Conservation (phyloP, 2,888 invertebrate species). For the Plebejus anna region DNA sequence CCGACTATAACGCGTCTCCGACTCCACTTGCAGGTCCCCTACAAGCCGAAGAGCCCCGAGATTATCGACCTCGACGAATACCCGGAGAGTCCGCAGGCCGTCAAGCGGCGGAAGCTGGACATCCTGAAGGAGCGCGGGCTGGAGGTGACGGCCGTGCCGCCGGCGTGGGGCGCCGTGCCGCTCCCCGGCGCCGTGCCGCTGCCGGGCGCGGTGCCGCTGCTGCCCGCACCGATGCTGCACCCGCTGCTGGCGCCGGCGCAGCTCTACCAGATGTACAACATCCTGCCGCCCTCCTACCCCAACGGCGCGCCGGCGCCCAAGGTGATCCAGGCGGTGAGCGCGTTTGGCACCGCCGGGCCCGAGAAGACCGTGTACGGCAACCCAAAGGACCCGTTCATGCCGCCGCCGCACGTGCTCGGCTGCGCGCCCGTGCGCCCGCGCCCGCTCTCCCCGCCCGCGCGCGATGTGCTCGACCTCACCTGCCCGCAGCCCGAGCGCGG, state of each 20-base stretch:
- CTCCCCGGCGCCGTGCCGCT: constrained; percentile 43
- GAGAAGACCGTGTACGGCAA: constrained; percentile 86
- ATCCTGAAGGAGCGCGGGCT: constrained; percentile 87
- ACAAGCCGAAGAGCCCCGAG: constrained; percentile 82
- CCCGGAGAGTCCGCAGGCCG: constrained; percentile 66
- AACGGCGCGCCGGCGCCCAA: constrained; percentile 68
- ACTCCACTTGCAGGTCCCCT: constrained; percentile 68
- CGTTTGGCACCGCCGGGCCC: constrained; percentile 78
- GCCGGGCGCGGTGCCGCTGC: constrained; percentile 43
- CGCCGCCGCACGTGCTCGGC: constrained; percentile 73
- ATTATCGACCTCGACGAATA: constrained; percentile 82
- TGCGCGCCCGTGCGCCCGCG: constrained; percentile 61
- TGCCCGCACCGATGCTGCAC: constrained; percentile 65
- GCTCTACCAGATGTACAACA: constrained; percentile 65
- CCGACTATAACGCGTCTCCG: background rate
- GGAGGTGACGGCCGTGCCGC: constrained; percentile 85
- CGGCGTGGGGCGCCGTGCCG: constrained; percentile 47
- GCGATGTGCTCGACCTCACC: constrained; percentile 83
- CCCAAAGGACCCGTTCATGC: constrained; percentile 84
- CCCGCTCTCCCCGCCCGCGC: constrained; percentile 52
- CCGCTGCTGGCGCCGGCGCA: constrained; percentile 74
- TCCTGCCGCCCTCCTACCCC: constrained; percentile 53
- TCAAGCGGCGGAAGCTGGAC: constrained; percentile 85
- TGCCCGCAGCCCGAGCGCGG: constrained; percentile 49
- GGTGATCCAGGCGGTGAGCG: constrained; percentile 82